Base-by-base conservation (phyloP, 2,797 vertebrate genomes). In the Lateolabrax maculatus region DNA sequence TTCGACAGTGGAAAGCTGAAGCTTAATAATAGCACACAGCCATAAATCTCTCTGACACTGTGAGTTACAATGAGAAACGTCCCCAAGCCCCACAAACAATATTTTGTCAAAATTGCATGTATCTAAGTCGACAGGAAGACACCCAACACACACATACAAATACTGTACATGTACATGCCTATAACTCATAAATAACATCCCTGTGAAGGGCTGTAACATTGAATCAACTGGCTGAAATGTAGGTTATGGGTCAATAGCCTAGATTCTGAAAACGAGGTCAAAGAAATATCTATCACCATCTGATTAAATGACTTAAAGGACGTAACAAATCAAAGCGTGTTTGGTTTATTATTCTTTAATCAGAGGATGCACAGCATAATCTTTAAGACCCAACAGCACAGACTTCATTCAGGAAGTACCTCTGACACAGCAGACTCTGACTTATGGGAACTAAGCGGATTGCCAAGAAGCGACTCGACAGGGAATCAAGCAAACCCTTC, bases 21-120 rank as follows among this genome's bases (percentile, higher is more conserved):
- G 84, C 70, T 87, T 89, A 86, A 90, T 86, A 84, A 92, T 80
- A 70, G 62, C 85, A 56, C 53, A 53, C 37, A 55, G 72, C 80
- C 90, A 92, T 92, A 90, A 89, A 93, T 94, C 92, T 92, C 87
- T 83, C 52, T 83, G 89, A 85, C 86, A 81, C 77, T 55, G 15
- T 88, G 82, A 89, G 80, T 88, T 90, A 92, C 29, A 13, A 81
- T 61, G 67, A 85, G 75, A 80, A 91, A 88, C 72, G 80, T 89
- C 75, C 72, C 76, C 79, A 34, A 72, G 69, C 34, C 53, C 56
- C n/a, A 63, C 73, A 77, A 76, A 81, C 67, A 67, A 23, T 72
- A 77, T 89, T 83, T 80, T 73, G 74, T 71, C 81, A 80, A 56
- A 75, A 43, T 0, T 80, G 79, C 55, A 71, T 44, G 65, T 62